A percentile compares a stretch with the other conserved stretches of the same genome.
Conservation (phyloP, 2,113 vertebrate genomes). For the Piaya cayana region DNA sequence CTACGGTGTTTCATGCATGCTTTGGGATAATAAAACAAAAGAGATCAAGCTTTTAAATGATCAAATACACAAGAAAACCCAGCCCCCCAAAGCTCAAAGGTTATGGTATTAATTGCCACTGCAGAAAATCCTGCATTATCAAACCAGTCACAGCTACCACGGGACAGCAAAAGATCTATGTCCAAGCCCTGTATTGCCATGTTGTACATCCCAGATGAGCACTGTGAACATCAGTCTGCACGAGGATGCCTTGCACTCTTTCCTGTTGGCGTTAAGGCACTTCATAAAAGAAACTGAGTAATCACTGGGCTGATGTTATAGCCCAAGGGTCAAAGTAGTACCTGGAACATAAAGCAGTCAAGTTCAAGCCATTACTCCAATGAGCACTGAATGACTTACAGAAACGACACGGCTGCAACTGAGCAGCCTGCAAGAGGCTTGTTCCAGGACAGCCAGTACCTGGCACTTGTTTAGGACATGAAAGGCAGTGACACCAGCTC, state of each 20-base stretch:
- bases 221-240: background rate
- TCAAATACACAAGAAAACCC: background rate
- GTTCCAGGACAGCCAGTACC: background rate
- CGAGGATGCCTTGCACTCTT: background rate
- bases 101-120: background rate
- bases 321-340: slow-evolving; percentile 22
- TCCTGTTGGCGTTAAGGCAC: background rate
- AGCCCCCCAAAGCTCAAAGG: background rate
- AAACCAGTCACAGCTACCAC: background rate
- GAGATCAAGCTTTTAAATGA: background rate
- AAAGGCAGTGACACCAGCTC: background rate
- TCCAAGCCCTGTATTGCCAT: background rate
- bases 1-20: background rate
- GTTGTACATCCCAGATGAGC: background rate
- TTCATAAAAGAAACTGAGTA: slow-evolving; percentile 19
- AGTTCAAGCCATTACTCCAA: slow-evolving; percentile 2
- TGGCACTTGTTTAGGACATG: accelerated
- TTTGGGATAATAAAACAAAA: background rate
- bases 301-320: background rate
- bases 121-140: background rate
- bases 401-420: background rate
- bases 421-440: background rate
- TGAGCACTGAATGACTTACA: background rate
- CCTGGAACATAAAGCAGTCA: background rate
- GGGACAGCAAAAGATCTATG: background rate